These are phyloP conservation scores for Neotragus moschatus DNA, from an alignment of 2,113 vertebrate genomes.

Conservation along the genomic window DNA sequence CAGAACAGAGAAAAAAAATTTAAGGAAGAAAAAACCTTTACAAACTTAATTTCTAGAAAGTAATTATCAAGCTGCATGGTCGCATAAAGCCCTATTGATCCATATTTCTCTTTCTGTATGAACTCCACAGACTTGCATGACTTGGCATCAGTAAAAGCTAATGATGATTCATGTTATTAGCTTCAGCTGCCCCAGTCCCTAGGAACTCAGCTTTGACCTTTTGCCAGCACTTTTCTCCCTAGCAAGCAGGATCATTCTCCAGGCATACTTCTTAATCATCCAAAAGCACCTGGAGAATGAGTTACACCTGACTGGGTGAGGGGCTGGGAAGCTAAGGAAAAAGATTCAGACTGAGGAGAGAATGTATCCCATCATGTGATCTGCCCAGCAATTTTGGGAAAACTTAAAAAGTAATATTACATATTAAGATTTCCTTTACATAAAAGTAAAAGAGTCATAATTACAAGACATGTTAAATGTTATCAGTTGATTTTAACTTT, in stretches of 20 bases:
- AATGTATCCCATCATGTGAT: neutral
- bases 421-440: slow-evolving; percentile 62
- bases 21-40: slow-evolving; percentile 21
- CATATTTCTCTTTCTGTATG: slow-evolving; percentile 63
- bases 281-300: slow-evolving; percentile 49
- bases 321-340: neutral
- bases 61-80: slow-evolving; percentile 66
- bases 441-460: slow-evolving; percentile 68
- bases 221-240: slow-evolving; percentile 34
- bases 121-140: slow-evolving; percentile 66
- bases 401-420: slow-evolving; percentile 58
- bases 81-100: slow-evolving; percentile 50
- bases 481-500: slow-evolving; percentile 53
- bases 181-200: neutral
- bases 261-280: slow-evolving; percentile 38
- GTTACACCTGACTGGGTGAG: neutral
- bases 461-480: slow-evolving; percentile 62
- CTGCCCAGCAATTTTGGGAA: slow-evolving; percentile 31
- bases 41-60: slow-evolving; percentile 64
- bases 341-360: neutral
- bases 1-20: neutral
- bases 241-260: slow-evolving; percentile 50
- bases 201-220: slow-evolving; percentile 55
- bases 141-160: slow-evolving; percentile 67
- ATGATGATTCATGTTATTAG: slow-evolving; percentile 62